Percentiles rank a stretch among this genome's conserved stretches.
phyloP scores from a whole-genome alignment of 2,797 vertebrate genomes.

The Mycteria americana region DNA sequence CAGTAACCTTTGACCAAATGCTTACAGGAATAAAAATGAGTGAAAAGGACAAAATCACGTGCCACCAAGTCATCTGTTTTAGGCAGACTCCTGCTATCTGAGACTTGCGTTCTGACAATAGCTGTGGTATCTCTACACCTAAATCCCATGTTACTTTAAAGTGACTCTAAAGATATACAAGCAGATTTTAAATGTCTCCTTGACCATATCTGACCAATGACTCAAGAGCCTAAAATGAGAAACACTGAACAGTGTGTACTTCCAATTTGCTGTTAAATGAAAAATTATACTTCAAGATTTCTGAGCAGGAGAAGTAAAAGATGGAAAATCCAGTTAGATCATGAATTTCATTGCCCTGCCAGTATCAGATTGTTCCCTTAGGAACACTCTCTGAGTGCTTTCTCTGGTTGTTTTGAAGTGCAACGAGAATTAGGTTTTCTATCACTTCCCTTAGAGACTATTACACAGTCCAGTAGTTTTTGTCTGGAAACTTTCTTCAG shows the following conservation, averaged over 20 bases:
- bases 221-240: neutral
- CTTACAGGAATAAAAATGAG: slow-evolving; percentile 1
- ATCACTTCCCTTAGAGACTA: neutral
- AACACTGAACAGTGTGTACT: neutral
- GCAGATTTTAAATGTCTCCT: neutral
- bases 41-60: neutral
- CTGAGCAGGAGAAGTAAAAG: neutral
- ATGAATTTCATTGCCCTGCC: neutral
- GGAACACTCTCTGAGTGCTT: neutral
- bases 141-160: neutral
- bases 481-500: slow-evolving; percentile 9
- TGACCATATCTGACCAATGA: neutral
- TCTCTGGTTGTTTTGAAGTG: slow-evolving; percentile 13
- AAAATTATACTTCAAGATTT: slow-evolving; percentile 17
- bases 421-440: neutral
- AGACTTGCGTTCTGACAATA: neutral
- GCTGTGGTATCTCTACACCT: neutral
- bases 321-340: slow-evolving; percentile 33
- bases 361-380: slow-evolving; percentile 5
- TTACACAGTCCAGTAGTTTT: neutral
- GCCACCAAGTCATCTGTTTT: neutral
- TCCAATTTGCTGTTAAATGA: slow-evolving; percentile 18
- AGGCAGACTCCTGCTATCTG: neutral
- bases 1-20: slow-evolving; percentile 13
- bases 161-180: neutral